Evolutionary conservation across 2,797 vertebrate species (phyloP), one percentile per base, ranked within the genome.

Genomic region (Rhinatrema bivittatum): DNA sequence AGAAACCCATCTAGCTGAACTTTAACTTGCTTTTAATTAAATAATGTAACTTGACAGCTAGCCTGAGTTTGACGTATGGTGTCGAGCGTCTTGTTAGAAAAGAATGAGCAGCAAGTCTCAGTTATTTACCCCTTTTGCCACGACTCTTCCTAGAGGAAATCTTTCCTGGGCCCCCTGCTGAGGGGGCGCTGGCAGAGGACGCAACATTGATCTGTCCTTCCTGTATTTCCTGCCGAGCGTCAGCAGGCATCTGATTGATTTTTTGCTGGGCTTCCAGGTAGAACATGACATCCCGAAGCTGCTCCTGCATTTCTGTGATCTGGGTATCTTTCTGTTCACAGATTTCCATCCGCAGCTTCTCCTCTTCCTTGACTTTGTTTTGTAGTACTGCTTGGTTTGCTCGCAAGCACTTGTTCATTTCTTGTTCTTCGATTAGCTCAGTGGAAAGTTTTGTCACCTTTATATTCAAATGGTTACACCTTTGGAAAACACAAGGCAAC

Each of bases 281-380:
- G 67, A 99, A 97, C 94, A 97, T 98, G 62, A 99, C 86, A 8
- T 98, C 95, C 1, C 93, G 77, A 53, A 99, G 77, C 79, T 99
- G 94, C 64, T 99, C 94, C 81, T 94, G 90, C 45, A 97, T 79
- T 58, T 98, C 94, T 0, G 76, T 60, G 34, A 98, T 93, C 44
- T 85, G 76, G 26, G 59, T 49, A 32, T 97, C 94, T 41, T 97
- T 98, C 37, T 70, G 76, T 9, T 90, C 83, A 0, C 79, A 72
- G 2, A 68, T 85, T 47, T 97, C 95, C 34, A 82, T 87, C 5
- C 78, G 46, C 32, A 72, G 68, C 35, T 63, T 83, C 49, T 96
- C 89, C 71, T 96, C 93, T 19, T 97, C 93, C 9, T 86, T 81
- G 25, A 98, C 76, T 64, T 86, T 87, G 33, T 69, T 53, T 76